These are phyloP conservation scores for Cephus nigrinus DNA, from an alignment of 2,888 invertebrate genomes.

Conservation along the genomic window DNA sequence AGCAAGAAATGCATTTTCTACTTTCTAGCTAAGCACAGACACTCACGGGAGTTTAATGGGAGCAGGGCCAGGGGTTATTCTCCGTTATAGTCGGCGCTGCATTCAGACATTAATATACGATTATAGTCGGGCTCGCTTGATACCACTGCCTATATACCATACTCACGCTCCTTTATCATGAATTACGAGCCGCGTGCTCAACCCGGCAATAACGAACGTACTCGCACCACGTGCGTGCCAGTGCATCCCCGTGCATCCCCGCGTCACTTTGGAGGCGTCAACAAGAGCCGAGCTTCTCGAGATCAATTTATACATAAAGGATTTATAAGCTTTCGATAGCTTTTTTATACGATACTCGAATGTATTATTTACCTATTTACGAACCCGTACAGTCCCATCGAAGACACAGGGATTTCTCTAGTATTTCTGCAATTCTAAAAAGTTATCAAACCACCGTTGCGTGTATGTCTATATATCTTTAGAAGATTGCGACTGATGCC, in stretches of 20 bases:
- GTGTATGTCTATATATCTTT: too few species aligned
- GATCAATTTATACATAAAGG: too few species aligned
- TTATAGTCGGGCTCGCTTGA: constrained; percentile 20
- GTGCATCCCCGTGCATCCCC: constrained; percentile 14
- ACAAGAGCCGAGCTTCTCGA: background rate
- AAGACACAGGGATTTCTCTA: too few species aligned
- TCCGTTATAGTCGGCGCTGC: constrained; percentile 31
- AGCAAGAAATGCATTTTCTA: constrained; percentile 36
- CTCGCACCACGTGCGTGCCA: constrained; percentile 12
- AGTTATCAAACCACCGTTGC: too few species aligned
- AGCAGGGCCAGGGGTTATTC: constrained; percentile 38
- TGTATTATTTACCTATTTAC: too few species aligned
- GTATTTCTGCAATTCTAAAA: too few species aligned
- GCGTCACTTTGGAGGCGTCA: background rate
- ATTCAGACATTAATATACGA: constrained; percentile 41
- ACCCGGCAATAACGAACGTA: constrained; percentile 21
- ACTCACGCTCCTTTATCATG: constrained; percentile 43
- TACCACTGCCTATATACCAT: constrained; percentile 15
- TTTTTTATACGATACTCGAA: too few species aligned
- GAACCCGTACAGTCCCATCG: too few species aligned
- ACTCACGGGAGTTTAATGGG: constrained; percentile 31
- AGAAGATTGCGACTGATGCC: background rate
- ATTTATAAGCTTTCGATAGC: too few species aligned
- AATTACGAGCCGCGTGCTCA: constrained; percentile 37
- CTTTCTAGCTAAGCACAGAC: constrained; percentile 25